phyloP scores from a whole-genome alignment of 1,140 invertebrate genomes.

The Protaetia brevitarsis region DNA sequence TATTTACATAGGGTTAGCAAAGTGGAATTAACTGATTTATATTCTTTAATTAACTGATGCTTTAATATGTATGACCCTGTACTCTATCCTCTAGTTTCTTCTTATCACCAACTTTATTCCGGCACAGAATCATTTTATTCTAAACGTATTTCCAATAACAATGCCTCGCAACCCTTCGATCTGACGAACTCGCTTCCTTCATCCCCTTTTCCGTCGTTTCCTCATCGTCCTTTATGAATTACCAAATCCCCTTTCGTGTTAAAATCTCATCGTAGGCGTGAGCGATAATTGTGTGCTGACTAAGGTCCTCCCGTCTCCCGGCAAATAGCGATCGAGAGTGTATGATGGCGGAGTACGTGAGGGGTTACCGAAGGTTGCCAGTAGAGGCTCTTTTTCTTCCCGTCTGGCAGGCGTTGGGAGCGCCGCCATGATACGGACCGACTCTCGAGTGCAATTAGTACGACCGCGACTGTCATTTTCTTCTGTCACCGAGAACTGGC shows the following conservation, averaged over 20 bases:
- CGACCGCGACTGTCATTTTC: slow-evolving; percentile 5
- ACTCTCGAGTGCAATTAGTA: slow-evolving; percentile 10
- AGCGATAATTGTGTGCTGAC: slow-evolving; percentile 7
- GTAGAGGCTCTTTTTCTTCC: background rate
- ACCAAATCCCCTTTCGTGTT: slow-evolving; percentile 3
- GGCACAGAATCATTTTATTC: too few relatives aligned
- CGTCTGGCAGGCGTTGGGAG: background rate
- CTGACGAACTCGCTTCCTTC: too few relatives aligned
- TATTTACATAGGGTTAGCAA: too few relatives aligned
- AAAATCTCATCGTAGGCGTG: slow-evolving; percentile 13
- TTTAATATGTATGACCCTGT: too few relatives aligned
- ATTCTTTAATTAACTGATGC: too few relatives aligned
- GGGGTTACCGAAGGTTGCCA: background rate
- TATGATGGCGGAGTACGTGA: background rate
- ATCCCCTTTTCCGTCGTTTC: too few relatives aligned
- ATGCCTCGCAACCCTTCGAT: too few relatives aligned
- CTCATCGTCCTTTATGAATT: too few relatives aligned
- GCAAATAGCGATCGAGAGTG: background rate
- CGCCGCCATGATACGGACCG: background rate
- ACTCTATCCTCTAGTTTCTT: too few relatives aligned
- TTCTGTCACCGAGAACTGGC: background rate
- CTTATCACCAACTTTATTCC: too few relatives aligned
- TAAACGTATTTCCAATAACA: too few relatives aligned
- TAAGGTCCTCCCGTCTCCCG: background rate
- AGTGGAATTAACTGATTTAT: too few relatives aligned